Conservation (phyloP, 2,797 vertebrate species). For the Hippocampus kuda region DNA sequence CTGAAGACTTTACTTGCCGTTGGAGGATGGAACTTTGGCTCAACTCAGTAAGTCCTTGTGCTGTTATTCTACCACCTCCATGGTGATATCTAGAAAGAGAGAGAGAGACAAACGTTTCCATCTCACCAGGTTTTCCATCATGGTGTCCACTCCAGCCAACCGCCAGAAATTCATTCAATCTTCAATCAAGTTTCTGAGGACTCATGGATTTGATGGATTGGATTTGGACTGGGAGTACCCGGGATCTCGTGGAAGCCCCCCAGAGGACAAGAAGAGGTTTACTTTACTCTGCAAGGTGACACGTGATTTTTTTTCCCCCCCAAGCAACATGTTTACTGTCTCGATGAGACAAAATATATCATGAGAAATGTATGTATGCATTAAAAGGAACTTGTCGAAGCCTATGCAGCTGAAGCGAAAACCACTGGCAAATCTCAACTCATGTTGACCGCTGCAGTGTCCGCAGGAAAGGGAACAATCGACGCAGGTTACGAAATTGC, state of each 20-base stretch:
- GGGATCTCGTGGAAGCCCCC: slow-evolving; percentile 67
- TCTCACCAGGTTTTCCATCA: slow-evolving; percentile 67
- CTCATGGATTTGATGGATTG: slow-evolving; percentile 73
- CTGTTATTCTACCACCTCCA: too few species aligned
- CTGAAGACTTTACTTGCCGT: slow-evolving; percentile 72
- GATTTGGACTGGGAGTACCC: slow-evolving; percentile 82
- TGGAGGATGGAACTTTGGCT: slow-evolving; percentile 75
- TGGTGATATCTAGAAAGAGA: too few species aligned
- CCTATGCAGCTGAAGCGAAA: slow-evolving; percentile 48
- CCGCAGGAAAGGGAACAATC: slow-evolving; percentile 40
- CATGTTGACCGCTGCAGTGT: slow-evolving; percentile 58
- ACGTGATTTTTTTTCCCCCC: not conserved
- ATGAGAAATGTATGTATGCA: too few species aligned
- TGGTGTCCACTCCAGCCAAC: slow-evolving; percentile 63
- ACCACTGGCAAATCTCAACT: slow-evolving; percentile 34
- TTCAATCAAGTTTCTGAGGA: slow-evolving; percentile 66
- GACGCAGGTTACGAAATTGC: slow-evolving; percentile 60
- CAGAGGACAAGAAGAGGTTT: slow-evolving; percentile 65
- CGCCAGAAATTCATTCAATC: slow-evolving; percentile 72
- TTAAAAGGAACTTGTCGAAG: slow-evolving; percentile 50
- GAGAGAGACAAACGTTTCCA: too few species aligned
- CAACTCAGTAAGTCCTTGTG: slow-evolving; percentile 57
- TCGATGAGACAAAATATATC: too few species aligned
- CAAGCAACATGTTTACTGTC: not conserved
- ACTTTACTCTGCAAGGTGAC: slow-evolving; percentile 60